phyloP scores from a whole-genome alignment of 2,888 invertebrate species.

The Digitonthophagus gazella region DNA sequence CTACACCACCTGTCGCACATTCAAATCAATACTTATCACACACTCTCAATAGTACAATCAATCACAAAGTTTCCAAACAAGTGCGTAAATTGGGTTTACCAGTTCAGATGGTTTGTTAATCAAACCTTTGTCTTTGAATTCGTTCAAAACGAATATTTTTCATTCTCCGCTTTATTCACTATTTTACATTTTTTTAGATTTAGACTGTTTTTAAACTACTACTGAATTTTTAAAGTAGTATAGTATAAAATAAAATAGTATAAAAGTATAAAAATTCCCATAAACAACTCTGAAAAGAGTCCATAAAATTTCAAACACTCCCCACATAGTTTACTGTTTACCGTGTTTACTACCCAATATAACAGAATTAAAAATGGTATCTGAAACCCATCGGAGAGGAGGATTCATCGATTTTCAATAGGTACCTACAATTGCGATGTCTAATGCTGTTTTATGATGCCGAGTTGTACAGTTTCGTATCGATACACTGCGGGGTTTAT shows the following conservation, averaged over 20 bases:
- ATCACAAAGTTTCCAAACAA: not conserved
- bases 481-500: not conserved
- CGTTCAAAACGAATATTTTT: not conserved
- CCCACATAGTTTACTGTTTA: no score
- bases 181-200: no score
- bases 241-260: no score
- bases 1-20: not conserved
- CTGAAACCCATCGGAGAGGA: no score
- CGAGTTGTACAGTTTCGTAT: not conserved
- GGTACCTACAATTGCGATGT: not conserved
- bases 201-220: no score
- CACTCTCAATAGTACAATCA: not conserved
- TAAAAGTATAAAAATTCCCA: no score
- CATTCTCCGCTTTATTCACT: no score
- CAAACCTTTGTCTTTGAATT: not conserved
- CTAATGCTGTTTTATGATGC: not conserved
- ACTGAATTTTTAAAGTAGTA: no score
- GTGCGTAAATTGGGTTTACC: not conserved
- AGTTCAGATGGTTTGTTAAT: not conserved
- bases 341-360: no score
- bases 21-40: not conserved
- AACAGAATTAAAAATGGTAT: no score
- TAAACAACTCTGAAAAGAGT: no score
- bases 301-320: no score
- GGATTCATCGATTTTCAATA: not conserved